Base-by-base conservation (phyloP, 2,113 vertebrate species). In the Baryphthengus martii region DNA sequence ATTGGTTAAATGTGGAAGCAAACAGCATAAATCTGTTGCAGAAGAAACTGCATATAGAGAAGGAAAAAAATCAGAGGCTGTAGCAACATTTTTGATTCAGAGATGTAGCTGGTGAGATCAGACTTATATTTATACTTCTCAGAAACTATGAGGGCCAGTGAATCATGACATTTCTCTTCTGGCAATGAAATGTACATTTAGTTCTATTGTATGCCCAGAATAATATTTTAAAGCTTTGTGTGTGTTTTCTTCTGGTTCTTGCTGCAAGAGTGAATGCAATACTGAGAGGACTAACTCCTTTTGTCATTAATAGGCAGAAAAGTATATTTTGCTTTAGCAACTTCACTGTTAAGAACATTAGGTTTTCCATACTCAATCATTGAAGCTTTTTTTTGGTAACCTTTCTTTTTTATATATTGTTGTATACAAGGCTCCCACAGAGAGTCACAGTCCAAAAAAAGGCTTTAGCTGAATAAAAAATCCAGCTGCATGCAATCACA, bases 121-220 rank as follows among this genome's bases (percentile, higher is more conserved):
- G 65, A 75, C 37, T 94, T 88, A 63, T 85, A 92, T 93, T 81
- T 90, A 52, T 78, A 85, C 29, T 94, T 90, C 88, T 95, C 61
- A 87, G 79, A 80, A 92, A 90, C 0, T 0, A 66, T 17, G 61
- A 90, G 39, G 39, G 44, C 68, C 78, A 84, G 42, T 84, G 82
- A 96, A 94, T 92, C 65, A 91, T 65, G 70, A 33, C n/a, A 80
- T 87, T 74, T 90, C 29, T 93, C 20, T 84, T 74, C 56, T 90
- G 72, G 25, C 1, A 13, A 56, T 52, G 26, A 94, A 91, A 92
- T 74, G 53, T 78, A 63, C n/a, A 19, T 79, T 92, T 89, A 68
- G 23, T 81, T 75, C 65, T 67, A 74, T 56, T 92, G 35, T 61
- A 78, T 39, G 62, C 44, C 23, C 56, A 85, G 68, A 92, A 90